phyloP scores from a whole-genome alignment of 2,797 vertebrate genomes.

The Lutjanus argentimaculatus region DNA sequence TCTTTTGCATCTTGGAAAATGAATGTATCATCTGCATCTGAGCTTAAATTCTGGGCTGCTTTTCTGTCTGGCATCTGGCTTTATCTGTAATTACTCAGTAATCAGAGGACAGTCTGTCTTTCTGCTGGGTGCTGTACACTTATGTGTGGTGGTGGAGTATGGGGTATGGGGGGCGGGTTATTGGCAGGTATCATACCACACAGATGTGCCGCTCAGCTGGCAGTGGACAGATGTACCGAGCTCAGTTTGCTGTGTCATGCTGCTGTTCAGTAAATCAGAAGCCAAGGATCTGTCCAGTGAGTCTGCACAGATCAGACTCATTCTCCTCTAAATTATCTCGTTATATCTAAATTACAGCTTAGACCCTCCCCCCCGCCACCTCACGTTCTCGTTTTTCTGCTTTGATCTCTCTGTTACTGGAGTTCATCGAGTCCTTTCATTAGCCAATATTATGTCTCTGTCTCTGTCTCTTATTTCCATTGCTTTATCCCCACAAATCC shows the following conservation, averaged over 20 bases:
- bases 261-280: slow-evolving; percentile 24
- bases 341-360: not conserved
- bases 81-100: slow-evolving; percentile 10
- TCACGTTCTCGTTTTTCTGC: not conserved
- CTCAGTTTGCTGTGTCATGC: slow-evolving; percentile 57
- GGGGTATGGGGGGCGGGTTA: not conserved
- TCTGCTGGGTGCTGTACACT: not conserved
- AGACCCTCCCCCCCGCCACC: slow-evolving; percentile 7
- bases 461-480: slow-evolving; percentile 17
- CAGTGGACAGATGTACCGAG: slow-evolving; percentile 20
- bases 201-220: slow-evolving; percentile 58
- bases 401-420: slow-evolving; percentile 6
- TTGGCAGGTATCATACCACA: slow-evolving; percentile 22
- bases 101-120: slow-evolving; percentile 1
- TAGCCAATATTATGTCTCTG: slow-evolving; percentile 16
- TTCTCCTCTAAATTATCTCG: slow-evolving; percentile 10
- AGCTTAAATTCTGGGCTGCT: not conserved
- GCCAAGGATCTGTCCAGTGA: not conserved
- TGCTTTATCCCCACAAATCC: slow-evolving; percentile 45
- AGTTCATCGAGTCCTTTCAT: slow-evolving; percentile 19
- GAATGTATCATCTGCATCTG: not conserved
- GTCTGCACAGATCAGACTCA: slow-evolving; percentile 2
- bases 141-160: too few species aligned
- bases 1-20: not conserved
- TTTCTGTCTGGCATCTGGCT: not conserved